These are phyloP conservation scores for Temnothorax curvispinosus DNA, from an alignment of 1,140 invertebrate species.

Conservation along the genomic window DNA sequence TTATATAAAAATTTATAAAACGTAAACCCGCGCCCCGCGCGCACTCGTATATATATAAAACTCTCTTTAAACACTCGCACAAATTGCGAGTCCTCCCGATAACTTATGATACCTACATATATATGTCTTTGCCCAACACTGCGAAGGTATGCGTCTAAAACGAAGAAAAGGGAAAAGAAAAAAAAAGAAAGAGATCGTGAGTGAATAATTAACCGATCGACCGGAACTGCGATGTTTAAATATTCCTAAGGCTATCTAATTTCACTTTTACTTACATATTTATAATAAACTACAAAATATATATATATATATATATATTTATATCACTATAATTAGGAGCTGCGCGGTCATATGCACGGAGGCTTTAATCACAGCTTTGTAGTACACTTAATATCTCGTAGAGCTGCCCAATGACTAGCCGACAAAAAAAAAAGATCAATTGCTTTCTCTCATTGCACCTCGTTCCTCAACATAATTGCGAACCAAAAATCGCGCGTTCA, in stretches of 20 bases:
- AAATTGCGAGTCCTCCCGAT: conserved; percentile 2
- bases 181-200: conserved; percentile 58
- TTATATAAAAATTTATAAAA: conserved; percentile 30
- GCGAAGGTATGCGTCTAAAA: conserved; percentile 38
- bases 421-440: conserved; percentile 82
- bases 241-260: conserved; percentile 66
- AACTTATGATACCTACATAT: conserved; percentile 31
- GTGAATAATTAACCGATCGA: conserved; percentile 65
- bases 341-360: conserved; percentile 83
- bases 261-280: conserved; percentile 67
- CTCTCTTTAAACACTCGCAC: conserved; percentile 37
- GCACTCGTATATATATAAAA: conserved; percentile 11
- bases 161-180: neutral
- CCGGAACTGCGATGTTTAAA: conserved; percentile 62
- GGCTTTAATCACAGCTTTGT: conserved; percentile 85
- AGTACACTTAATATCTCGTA: conserved; percentile 81
- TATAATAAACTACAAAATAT: conserved; percentile 73
- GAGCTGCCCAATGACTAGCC: conserved; percentile 85
- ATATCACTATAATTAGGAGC: conserved; percentile 80
- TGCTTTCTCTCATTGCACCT: conserved; percentile 75
- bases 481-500: conserved; percentile 28
- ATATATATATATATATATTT: conserved; percentile 67
- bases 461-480: neutral
- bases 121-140: conserved; percentile 64
- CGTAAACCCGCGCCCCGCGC: conserved; percentile 26